Evolutionary conservation across 1,140 invertebrate species (phyloP), one percentile per base, ranked within the genome.

Genomic region (Ridgeia piscesae): DNA sequence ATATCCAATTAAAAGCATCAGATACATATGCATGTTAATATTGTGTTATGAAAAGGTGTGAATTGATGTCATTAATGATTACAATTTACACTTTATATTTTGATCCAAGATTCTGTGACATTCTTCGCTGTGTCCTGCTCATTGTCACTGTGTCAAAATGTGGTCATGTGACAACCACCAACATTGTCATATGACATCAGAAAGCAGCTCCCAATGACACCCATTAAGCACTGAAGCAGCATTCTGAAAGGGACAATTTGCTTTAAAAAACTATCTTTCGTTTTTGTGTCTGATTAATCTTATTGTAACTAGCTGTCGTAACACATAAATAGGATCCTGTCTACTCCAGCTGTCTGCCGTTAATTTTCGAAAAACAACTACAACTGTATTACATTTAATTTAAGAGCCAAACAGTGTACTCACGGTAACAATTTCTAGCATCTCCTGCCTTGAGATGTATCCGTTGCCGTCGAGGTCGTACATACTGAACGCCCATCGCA

Each of bases 381-480:
- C 2, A 77, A 77, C 27, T 77, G 11, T 27, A 31, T 77, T 8
- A 77, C 58, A 27, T 42, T 6, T 11, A 6, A 42, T 9, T 77
- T 4, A 21, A 77, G 17, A 31, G 58, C 58, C 4, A 77, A 77
- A 77, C 58, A 21, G 50, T 34, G 14, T 42, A 88, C 91, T 92
- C 33, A 92, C 91, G 95, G 99, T 98, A 21, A 99, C 99, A 95
- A 99, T 99, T 96, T 99, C 99, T 96, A 99, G 98, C 99, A 99
- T 99, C 96, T 99, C 99, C 93, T 99, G 98, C 91, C 98, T 97
- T 33, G 99, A 99, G 95, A 99, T 99, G 96, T 98, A 99, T 17
- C 99, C 99, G 96, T 99, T 99, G 95, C 99, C 99, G 96, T 99
- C 99, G 88, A 99, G 98, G 95, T 99, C 99, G 95, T 99, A 99